Evolutionary conservation across 1,140 invertebrate species (phyloP).

Genomic region (Achatina immaculata): DNA sequence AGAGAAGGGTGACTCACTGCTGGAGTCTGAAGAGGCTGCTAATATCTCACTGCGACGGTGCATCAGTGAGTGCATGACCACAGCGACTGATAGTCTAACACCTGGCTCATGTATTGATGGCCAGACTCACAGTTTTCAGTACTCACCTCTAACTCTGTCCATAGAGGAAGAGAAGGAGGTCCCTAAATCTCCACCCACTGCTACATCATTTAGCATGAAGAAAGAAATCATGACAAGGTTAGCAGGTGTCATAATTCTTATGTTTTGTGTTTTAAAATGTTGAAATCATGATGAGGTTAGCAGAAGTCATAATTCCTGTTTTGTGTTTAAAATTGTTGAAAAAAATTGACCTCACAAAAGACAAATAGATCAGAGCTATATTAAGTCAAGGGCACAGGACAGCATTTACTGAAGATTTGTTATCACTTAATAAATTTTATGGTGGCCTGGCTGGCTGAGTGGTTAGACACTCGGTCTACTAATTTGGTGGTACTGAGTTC

Average conservation of each 20-base stretch:
- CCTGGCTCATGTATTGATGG: slow-evolving; percentile 49
- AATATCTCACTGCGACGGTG: slow-evolving; percentile 50
- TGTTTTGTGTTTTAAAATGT: too few relatives aligned
- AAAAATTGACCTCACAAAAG: too few relatives aligned
- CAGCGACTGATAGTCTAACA: slow-evolving; percentile 23
- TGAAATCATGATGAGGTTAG: too few relatives aligned
- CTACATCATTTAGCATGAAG: slow-evolving; percentile 44
- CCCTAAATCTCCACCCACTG: slow-evolving; percentile 37
- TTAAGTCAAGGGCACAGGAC: too few relatives aligned
- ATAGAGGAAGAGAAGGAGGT: slow-evolving; percentile 50
- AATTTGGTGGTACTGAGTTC: too few relatives aligned
- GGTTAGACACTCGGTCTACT: too few relatives aligned
- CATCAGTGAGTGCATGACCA: slow-evolving; percentile 65
- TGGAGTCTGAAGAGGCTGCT: slow-evolving; percentile 46
- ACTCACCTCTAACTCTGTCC: slow-evolving; percentile 54
- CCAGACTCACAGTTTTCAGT: slow-evolving; percentile 33
- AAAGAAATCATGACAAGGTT: slow-evolving; percentile 62
- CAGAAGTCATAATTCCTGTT: too few relatives aligned
- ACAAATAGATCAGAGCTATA: too few relatives aligned
- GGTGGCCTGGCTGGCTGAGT: too few relatives aligned
- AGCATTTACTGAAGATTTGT: too few relatives aligned
- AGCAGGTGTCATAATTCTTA: not conserved
- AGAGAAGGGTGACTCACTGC: slow-evolving; percentile 29
- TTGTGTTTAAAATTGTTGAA: too few relatives aligned
- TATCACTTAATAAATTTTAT: too few relatives aligned